These are phyloP conservation scores for Halcyon senegalensis DNA, from an alignment of 2,113 vertebrate genomes.

Conservation along the genomic window DNA sequence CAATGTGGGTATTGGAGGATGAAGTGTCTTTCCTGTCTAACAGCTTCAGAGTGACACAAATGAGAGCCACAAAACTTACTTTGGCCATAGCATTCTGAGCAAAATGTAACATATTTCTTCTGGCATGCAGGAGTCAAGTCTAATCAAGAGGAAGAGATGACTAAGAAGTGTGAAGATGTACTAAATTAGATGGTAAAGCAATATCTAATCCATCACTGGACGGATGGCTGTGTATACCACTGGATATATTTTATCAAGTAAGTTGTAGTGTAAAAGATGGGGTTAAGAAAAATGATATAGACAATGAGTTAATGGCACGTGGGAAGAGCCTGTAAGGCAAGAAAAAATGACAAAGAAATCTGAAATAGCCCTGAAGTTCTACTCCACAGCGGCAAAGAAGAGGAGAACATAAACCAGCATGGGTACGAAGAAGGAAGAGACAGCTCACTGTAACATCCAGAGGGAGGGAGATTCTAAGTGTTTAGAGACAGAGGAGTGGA, in stretches of 20 bases:
- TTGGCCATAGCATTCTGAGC: background rate
- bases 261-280: background rate
- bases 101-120: background rate
- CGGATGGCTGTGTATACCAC: background rate
- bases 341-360: background rate
- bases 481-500: background rate
- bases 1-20: background rate
- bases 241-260: constrained; percentile 4
- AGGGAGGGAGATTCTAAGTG: background rate
- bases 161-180: background rate
- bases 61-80: background rate
- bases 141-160: background rate
- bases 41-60: background rate
- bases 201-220: background rate
- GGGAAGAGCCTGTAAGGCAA: background rate
- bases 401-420: background rate
- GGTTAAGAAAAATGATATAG: background rate
- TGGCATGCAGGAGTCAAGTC: background rate
- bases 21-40: background rate
- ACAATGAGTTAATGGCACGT: background rate
- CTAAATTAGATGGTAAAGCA: background rate
- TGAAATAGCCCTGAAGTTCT: background rate
- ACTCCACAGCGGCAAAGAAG: background rate
- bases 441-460: background rate
- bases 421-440: background rate